Base-by-base conservation (phyloP, 2,113 vertebrate genomes). In the Dipodomys merriami region DNA sequence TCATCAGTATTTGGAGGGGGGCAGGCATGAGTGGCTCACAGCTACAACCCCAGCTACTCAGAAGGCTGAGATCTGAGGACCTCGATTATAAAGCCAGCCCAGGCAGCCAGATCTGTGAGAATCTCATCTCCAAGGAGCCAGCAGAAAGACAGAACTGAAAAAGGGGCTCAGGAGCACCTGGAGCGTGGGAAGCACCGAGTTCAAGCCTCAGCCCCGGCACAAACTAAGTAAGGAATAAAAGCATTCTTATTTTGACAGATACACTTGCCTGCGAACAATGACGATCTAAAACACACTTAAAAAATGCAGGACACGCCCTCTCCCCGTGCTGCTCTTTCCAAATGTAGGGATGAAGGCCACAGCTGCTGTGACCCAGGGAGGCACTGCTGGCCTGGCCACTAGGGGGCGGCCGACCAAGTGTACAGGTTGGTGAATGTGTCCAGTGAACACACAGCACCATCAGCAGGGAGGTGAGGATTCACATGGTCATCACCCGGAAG, bases 221-320 rank as follows among this genome's bases (percentile, higher is more conserved):
- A 49, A 12, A 49, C 39, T 9, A 49, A 12, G 49, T 49, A 49
- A 49, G 49, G 8, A 9, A 12, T 87, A 46, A 83, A 76, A 68
- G 60, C 65, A 67, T 30, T 82, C 12, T 79, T 82, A 8, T 23
- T 83, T 93, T 84, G 74, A 35, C 85, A 94, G 81, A 29, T 71
- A 29, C 82, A 87, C 53, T 60, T 73, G 44, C 30, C 68, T 39
- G 9, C 33, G 30, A 92, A 4, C 25, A 39, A 65, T 23, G 16
- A 35, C 69, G 62, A 29, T 60, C 25, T 65, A 76, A 93, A 35
- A 81, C 1, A 29, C 2, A n/a, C 1, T 46, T 72, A 30, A 44
- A 60, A 60, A 64, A 16, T 65, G n/a, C 8, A 72, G 39, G 49
- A 60, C 3, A 10, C 1, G 3, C 33, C 7, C 29, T 7, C 2